phyloP scores from a whole-genome alignment of 2,888 invertebrate genomes.

The Merodon equestris region DNA sequence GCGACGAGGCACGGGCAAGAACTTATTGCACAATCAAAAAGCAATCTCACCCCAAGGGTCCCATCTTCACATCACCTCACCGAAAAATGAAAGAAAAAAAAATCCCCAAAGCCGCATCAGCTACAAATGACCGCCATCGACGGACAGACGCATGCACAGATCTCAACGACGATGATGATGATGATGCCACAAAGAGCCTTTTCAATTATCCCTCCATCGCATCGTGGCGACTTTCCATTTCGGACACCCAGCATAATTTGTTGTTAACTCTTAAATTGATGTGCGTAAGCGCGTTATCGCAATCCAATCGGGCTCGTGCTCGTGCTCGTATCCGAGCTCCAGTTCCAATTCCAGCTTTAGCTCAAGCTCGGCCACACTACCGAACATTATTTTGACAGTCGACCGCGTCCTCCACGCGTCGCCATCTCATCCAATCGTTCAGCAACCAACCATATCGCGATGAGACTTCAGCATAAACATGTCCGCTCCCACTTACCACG shows the following conservation, averaged over 20 bases:
- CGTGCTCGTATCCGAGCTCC: slow-evolving; percentile 35
- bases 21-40: slow-evolving; percentile 66
- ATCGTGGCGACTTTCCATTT: slow-evolving; percentile 62
- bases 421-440: slow-evolving; percentile 44
- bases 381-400: slow-evolving; percentile 59
- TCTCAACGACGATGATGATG: slow-evolving; percentile 19
- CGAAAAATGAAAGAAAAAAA: too few relatives aligned
- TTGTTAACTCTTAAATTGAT: slow-evolving; percentile 68
- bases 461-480: slow-evolving; percentile 66
- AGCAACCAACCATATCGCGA: slow-evolving; percentile 63
- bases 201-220: slow-evolving; percentile 66
- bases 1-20: slow-evolving; percentile 11
- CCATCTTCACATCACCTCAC: slow-evolving; percentile 24
- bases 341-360: slow-evolving; percentile 7
- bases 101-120: slow-evolving; percentile 19
- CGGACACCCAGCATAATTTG: slow-evolving; percentile 68
- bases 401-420: slow-evolving; percentile 52
- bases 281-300: slow-evolving; percentile 68
- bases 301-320: slow-evolving; percentile 63
- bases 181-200: slow-evolving; percentile 56
- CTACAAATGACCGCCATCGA: slow-evolving; percentile 57
- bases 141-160: slow-evolving; percentile 8
- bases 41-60: slow-evolving; percentile 64
- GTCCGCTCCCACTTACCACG: slow-evolving; percentile 66
- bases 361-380: slow-evolving; percentile 22